A percentile compares a stretch with the other conserved stretches of the same genome.
Evolutionary conservation across 2,113 vertebrate species (phyloP).

Genomic region (Gadus chalcogrammus): DNA sequence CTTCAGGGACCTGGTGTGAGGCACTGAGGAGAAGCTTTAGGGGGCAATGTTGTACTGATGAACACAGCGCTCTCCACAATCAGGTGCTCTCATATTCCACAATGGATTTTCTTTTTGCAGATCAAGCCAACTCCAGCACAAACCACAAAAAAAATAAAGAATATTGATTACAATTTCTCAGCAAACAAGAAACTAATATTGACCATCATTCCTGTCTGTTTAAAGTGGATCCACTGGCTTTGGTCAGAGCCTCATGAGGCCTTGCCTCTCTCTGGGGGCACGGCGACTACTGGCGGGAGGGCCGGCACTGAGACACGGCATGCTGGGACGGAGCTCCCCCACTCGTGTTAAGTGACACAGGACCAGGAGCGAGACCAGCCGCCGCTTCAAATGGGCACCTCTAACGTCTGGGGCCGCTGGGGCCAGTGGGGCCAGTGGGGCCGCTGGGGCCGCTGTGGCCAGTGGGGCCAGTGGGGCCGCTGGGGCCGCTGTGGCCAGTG

Average conservation of each 20-base stretch:
- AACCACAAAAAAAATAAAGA: conserved; percentile 36
- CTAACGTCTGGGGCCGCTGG: conserved; percentile 13
- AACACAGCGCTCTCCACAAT: conserved; percentile 19
- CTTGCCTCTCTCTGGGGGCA: conserved; percentile 16
- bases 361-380: conserved; percentile 24
- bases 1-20: conserved; percentile 17
- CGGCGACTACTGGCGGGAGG: conserved; percentile 33
- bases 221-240: conserved; percentile 5
- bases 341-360: conserved; percentile 33
- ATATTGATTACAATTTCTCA: conserved; percentile 43
- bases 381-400: conserved; percentile 25
- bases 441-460: too few relatives aligned
- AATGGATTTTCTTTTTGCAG: conserved; percentile 29
- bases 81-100: conserved; percentile 11
- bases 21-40: conserved; percentile 42
- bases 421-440: conserved; percentile 4
- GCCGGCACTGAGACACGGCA: conserved; percentile 21
- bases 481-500: neutral
- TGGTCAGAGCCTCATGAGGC: conserved; percentile 17
- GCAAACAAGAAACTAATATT: conserved; percentile 35
- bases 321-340: conserved; percentile 13
- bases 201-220: conserved; percentile 6
- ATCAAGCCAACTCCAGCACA: conserved; percentile 43
- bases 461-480: neutral
- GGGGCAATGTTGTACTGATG: conserved; percentile 71